A percentile compares a stretch with the other conserved stretches of the same genome.
These are phyloP conservation scores for Polymixis flavicincta DNA, from an alignment of 2,888 invertebrate species.

Conservation along the genomic window DNA sequence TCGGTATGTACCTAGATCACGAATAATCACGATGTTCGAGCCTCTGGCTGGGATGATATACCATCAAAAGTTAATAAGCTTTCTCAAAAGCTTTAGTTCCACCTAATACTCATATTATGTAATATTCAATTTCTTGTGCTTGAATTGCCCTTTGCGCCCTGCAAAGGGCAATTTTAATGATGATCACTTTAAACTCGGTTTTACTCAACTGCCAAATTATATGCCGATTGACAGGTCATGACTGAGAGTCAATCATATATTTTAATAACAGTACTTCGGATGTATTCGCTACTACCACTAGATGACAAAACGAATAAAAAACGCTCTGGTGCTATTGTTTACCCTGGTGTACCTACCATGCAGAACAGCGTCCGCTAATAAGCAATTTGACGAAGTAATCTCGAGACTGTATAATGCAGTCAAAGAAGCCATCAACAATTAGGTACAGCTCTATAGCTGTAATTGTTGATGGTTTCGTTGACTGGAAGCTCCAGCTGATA, in stretches of 20 bases:
- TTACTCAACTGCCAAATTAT: background rate
- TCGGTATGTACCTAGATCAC: no score
- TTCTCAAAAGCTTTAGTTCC: background rate
- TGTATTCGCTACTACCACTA: background rate
- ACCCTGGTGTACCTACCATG: background rate
- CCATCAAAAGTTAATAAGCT: no score
- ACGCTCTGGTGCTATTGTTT: background rate
- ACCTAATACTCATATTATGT: background rate
- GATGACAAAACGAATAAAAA: background rate
- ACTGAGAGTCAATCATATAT: background rate
- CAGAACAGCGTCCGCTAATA: background rate
- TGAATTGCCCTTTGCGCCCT: no score
- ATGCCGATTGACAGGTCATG: background rate
- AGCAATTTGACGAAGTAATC: background rate
- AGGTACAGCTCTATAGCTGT: no score
- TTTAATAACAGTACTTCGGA: background rate
- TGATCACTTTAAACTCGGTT: background rate
- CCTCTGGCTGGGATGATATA: no score
- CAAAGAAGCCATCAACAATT: background rate
- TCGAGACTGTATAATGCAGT: background rate
- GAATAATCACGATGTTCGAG: no score
- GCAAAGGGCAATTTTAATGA: no score
- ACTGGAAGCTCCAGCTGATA: no score
- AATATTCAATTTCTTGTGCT: no score
- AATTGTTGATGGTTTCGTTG: no score